These are phyloP conservation scores for Lepidocyrtinus sp. DNA, from an alignment of 2,888 invertebrate species.

Conservation along the genomic window DNA sequence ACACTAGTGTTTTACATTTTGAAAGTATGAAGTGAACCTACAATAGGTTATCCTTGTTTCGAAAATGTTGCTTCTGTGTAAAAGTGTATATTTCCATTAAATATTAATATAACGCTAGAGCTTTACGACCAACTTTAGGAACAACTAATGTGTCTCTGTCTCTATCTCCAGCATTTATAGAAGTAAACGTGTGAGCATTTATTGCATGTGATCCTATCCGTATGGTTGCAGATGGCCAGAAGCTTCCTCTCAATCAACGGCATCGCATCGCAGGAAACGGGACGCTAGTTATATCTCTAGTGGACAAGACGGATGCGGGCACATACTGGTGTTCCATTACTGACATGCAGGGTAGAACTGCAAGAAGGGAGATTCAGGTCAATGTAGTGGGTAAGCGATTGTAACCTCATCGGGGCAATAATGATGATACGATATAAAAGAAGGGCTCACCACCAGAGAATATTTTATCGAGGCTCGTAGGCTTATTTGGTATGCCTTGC, in stretches of 20 bases:
- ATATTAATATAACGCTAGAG: too few relatives aligned
- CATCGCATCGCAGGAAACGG: slow-evolving; percentile 75
- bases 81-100: too few relatives aligned
- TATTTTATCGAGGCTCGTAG: not conserved
- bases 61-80: too few relatives aligned
- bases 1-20: too few relatives aligned
- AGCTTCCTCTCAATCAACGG: slow-evolving; percentile 69
- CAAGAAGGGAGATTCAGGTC: slow-evolving; percentile 82
- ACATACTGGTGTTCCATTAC: slow-evolving; percentile 86
- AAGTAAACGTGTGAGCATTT: not conserved
- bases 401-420: slow-evolving; percentile 22
- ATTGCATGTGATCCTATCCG: not conserved
- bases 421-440: not conserved
- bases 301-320: slow-evolving; percentile 84
- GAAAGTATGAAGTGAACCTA: too few relatives aligned
- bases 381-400: slow-evolving; percentile 81
- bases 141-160: too few relatives aligned
- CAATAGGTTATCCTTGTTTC: too few relatives aligned
- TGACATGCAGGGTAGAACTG: slow-evolving; percentile 84
- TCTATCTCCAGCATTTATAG: not conserved
- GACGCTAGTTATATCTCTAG: slow-evolving; percentile 82
- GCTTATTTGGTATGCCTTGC: too few relatives aligned
- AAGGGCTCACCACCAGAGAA: not conserved
- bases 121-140: too few relatives aligned
- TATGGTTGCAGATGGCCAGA: slow-evolving; percentile 61